Base-by-base conservation (phyloP, 2,797 vertebrate genomes). In the Lacerta bilineata region DNA sequence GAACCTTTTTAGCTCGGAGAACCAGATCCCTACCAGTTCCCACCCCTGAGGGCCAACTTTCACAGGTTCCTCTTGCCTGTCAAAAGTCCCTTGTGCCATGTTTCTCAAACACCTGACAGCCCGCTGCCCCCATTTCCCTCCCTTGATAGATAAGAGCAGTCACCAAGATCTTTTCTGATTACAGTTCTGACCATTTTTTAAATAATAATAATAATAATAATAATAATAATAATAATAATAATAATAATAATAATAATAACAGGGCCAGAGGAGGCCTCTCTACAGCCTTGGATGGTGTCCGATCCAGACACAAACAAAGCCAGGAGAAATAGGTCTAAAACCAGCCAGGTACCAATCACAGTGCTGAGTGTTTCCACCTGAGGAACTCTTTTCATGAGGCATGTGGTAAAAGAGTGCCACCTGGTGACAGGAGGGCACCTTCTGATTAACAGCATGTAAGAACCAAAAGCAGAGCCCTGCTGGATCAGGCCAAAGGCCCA, bases 351-450 rank as follows among this genome's bases (percentile, higher is more conserved):
- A 80, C 20, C 1, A 64, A 43, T 55, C 39, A 15, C 27, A 77
- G 20, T 87, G 50, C 8, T n/a, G 29, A 43, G 10, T 2, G 4
- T 74, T 9, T 75, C 55, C 50, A 74, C 43, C 64, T 43, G 64
- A 46, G 9, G 4, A 29, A 2, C 20, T 17, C 36, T 29, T 89
- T 75, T 80, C 43, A 1, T 66, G 77, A 8, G 78, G 64, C 1
- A 0, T 0, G 27, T 5, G 0, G 86, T 86, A 83, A 15, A 1
- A 39, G 64, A 77, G 85, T 83, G 91, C 92, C 94, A 93, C 91
- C 93, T 92, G 55, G 36, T 86, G 93, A 90, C 75, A 69, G 68
- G 39, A 36, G 72, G 83, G 8, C 59, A 5, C 15, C 27, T 18
- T 76, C 80, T 18, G 17, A 59, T 77, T 71, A 46, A 64, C 5